phyloP scores from a whole-genome alignment of 37 sponge, comb jelly and placozoan species.

The Spongia lamella region DNA sequence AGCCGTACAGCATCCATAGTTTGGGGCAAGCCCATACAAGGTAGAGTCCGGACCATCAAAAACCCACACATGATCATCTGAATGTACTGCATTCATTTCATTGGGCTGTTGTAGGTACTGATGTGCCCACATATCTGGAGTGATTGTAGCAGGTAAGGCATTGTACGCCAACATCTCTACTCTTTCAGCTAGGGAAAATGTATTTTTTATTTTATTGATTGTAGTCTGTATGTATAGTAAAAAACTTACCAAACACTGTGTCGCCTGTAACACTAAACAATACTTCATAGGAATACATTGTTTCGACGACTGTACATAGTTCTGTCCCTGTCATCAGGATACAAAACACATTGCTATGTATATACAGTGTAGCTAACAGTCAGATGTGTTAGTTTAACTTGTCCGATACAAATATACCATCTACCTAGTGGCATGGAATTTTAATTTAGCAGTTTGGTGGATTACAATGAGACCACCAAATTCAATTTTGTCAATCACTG shows the following conservation, averaged over 20 bases:
- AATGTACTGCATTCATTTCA: constrained; percentile 60
- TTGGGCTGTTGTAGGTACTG: constrained; percentile 79
- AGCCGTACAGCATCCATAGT: constrained; percentile 86
- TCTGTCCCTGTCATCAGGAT: constrained; percentile 60
- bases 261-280: constrained; percentile 59
- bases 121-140: constrained; percentile 86
- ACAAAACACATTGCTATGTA: too few species aligned
- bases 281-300: constrained; percentile 72
- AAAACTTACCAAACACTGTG: constrained; percentile 55
- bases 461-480: too few species aligned
- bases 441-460: too few species aligned
- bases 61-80: constrained; percentile 57
- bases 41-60: constrained; percentile 72
- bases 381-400: too few species aligned
- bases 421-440: too few species aligned
- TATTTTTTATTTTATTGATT: neutral
- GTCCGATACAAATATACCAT: too few species aligned
- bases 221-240: neutral
- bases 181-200: constrained; percentile 41
- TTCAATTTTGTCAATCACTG: too few species aligned
- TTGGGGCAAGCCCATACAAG: constrained; percentile 75
- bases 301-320: constrained; percentile 79
- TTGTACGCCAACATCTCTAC: constrained; percentile 75
- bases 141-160: constrained; percentile 78
- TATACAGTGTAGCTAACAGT: too few species aligned